Percentiles rank a stretch among this genome's conserved stretches.
These are phyloP conservation scores for Scolopax bukidnonensis DNA, from an alignment of 2,797 vertebrate species.

Conservation along the genomic window DNA sequence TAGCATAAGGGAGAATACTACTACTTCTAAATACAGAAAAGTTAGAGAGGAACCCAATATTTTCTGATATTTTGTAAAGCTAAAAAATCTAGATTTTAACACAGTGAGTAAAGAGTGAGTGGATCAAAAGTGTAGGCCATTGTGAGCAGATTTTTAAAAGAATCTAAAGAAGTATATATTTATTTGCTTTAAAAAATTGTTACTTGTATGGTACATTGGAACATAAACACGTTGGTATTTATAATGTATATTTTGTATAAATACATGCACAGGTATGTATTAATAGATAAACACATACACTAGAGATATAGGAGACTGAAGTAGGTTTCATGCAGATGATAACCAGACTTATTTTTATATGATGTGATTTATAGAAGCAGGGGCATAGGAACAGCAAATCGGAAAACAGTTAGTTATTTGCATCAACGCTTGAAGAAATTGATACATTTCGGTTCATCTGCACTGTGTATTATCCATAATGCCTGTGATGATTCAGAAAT, in stretches of 20 bases:
- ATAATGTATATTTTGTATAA: neutral
- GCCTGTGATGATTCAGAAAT: neutral
- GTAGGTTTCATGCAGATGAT: neutral
- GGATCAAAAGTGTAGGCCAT: neutral
- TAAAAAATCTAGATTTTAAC: neutral
- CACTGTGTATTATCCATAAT: neutral
- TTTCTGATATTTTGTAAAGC: neutral
- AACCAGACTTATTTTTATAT: neutral
- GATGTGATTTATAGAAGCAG: neutral
- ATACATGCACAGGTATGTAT: neutral
- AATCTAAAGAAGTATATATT: neutral
- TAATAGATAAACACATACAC: neutral
- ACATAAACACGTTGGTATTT: neutral
- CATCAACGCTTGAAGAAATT: neutral
- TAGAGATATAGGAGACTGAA: neutral
- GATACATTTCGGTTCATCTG: accelerated
- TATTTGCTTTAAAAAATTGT: neutral
- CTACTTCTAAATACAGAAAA: neutral
- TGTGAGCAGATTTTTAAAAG: neutral
- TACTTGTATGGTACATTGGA: neutral
- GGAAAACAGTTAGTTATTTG: neutral
- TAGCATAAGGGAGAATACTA: neutral
- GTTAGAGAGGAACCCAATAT: neutral
- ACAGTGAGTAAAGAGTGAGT: neutral
- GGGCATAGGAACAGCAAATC: neutral